Base-by-base conservation (phyloP, 1,140 invertebrate species). In the Chionoecetes opilio region DNA sequence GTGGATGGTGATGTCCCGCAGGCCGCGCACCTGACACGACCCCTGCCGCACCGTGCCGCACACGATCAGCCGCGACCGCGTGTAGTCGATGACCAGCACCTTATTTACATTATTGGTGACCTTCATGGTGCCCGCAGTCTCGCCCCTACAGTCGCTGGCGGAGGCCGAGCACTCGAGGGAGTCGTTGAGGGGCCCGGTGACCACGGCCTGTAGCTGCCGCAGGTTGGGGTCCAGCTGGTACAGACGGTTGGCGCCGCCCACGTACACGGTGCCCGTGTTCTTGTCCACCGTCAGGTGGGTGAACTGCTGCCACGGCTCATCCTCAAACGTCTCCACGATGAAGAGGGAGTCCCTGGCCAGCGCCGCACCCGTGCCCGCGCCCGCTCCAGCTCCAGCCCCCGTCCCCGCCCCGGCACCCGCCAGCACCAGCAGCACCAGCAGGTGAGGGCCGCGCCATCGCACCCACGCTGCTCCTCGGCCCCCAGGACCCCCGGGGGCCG, bases 81-180 rank as follows among this genome's bases (percentile, higher is more conserved):
- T 98, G 96, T 99, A 99, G 97, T 99, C 99, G 96, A 99, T 99
- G 63, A 99, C 98, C 95, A 99, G 97, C 53, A 99, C 99, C 97
- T 99, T 99, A 97, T 99, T 99, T 96, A 98, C 98, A 97, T 99
- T 99, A 97, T 99, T 98, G 17, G 98, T 99, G 5, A 98, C 98
- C 97, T 98, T 99, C 96, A 99, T 98, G 32, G 96, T 93, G 37
- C 91, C 92, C 85, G 96, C 94, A 32, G 91, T 93, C 41, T 96
- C 93, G 35, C 94, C 93, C 87, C 95, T 96, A 96, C 97, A 97
- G 31, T 97, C 96, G 82, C 98, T 97, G 96, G 98, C 98, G 82
- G 98, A 97, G 96, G 98, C 98, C 82, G 99, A 99, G 97, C 99
- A 99, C 93, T 99, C 98, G 14, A 98, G 98, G 75, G 98, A 99